Percentiles rank a stretch among this genome's conserved stretches.
These are phyloP conservation scores for Rana temporaria DNA, from an alignment of 2,113 vertebrate species.

Conservation along the genomic window DNA sequence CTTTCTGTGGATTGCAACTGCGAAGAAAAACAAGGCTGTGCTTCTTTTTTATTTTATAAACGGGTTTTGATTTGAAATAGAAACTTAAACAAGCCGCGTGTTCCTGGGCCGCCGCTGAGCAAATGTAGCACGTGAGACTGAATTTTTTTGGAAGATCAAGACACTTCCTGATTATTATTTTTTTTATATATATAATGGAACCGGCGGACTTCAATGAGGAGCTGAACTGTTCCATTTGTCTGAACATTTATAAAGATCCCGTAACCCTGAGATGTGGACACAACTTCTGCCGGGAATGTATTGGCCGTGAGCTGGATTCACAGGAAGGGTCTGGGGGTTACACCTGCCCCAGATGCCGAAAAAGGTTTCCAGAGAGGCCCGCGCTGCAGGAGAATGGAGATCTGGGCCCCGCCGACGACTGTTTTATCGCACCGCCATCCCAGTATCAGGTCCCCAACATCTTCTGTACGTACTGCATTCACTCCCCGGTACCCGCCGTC, in stretches of 20 bases:
- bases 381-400: neutral
- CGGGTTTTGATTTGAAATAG: too few relatives aligned
- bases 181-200: neutral
- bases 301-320: conserved; percentile 63
- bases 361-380: conserved; percentile 63
- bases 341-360: conserved; percentile 78
- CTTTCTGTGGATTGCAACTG: neutral
- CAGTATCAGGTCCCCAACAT: neutral
- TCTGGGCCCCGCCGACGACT: neutral
- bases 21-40: neutral
- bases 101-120: neutral
- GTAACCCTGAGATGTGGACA: conserved; percentile 77
- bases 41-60: too few relatives aligned
- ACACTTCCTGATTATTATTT: conserved; percentile 37
- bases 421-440: neutral
- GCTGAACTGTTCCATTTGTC: conserved; percentile 77
- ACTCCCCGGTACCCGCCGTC: conserved; percentile 4
- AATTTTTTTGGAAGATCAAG: neutral
- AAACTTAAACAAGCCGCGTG: neutral
- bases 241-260: conserved; percentile 75
- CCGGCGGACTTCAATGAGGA: conserved; percentile 63
- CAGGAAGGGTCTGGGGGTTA: conserved; percentile 64
- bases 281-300: conserved; percentile 77
- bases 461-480: conserved; percentile 29
- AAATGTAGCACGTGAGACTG: neutral